phyloP scores from a whole-genome alignment of 2,113 vertebrate genomes.

The Cyprinodon variegatus region DNA sequence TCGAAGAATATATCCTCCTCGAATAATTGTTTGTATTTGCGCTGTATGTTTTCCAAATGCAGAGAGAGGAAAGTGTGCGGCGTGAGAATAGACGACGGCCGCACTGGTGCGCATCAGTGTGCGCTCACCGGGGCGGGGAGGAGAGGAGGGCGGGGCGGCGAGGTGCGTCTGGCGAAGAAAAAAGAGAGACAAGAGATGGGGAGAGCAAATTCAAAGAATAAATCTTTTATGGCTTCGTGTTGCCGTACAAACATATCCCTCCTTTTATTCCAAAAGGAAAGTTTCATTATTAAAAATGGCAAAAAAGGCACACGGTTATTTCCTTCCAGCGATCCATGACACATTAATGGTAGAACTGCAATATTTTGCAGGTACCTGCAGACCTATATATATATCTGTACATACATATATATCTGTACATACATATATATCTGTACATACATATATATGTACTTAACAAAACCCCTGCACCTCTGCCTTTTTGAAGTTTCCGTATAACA shows the following conservation, averaged over 20 bases:
- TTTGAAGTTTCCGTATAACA: constrained; percentile 3
- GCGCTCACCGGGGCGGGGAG: constrained; percentile 54
- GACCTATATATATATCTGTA: neutral
- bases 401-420: no score
- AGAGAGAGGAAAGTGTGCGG: constrained; percentile 45
- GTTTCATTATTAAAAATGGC: constrained; percentile 7
- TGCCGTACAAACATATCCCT: constrained; percentile 53
- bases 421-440: no score
- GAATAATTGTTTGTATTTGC: constrained; percentile 31
- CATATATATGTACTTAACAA: no score
- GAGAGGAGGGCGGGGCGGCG: constrained; percentile 62
- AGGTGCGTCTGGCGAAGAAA: constrained; percentile 46
- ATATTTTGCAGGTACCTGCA: constrained; percentile 20
- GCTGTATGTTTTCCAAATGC: constrained; percentile 57
- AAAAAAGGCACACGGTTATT: neutral
- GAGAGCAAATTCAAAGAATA: constrained; percentile 66
- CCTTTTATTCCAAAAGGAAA: constrained; percentile 18
- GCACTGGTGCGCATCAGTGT: constrained; percentile 62
- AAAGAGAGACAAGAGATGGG: constrained; percentile 35
- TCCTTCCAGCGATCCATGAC: neutral
- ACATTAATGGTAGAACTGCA: constrained; percentile 2
- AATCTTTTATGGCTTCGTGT: constrained; percentile 79
- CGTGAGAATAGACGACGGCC: constrained; percentile 58
- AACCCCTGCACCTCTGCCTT: constrained; percentile 2
- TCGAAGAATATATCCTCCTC: constrained; percentile 60